Evolutionary conservation across 2,113 vertebrate genomes (phyloP).

Genomic region (Heterotis niloticus): DNA sequence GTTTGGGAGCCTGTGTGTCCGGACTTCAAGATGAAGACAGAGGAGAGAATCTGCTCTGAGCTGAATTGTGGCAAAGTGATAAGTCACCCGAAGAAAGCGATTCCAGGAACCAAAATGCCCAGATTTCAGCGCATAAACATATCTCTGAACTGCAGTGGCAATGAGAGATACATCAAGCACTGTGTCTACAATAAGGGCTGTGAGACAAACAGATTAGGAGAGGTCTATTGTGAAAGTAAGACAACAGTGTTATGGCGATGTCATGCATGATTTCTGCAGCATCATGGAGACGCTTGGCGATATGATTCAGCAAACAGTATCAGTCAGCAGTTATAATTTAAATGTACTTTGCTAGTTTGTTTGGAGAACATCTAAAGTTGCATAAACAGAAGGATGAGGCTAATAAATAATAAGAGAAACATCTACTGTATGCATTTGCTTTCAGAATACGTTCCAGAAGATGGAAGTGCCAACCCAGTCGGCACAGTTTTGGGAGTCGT

Average conservation of each 20-base stretch:
- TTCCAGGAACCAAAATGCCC: neutral
- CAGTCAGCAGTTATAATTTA: neutral
- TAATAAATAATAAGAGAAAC: neutral
- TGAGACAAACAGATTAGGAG: fast-evolving
- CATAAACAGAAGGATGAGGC: neutral
- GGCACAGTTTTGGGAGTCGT: neutral
- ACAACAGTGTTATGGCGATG: neutral
- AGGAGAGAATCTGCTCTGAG: neutral
- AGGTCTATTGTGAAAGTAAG: conserved; percentile 44
- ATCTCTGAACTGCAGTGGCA: fast-evolving
- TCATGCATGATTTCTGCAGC: neutral
- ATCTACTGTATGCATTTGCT: neutral
- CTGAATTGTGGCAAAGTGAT: neutral
- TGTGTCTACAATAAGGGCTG: fast-evolving
- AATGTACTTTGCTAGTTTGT: neutral
- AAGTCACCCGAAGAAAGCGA: fast-evolving
- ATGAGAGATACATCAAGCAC: neutral
- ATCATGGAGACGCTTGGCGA: neutral
- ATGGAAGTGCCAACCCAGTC: fast-evolving
- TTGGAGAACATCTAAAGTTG: neutral
- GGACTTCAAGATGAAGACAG: fast-evolving
- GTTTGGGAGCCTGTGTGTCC: conserved; percentile 27
- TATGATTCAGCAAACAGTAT: neutral
- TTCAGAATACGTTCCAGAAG: conserved; percentile 7
- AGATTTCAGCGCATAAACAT: too few relatives aligned